A percentile compares a stretch with the other conserved stretches of the same genome.
phyloP scores from a whole-genome alignment of 2,113 vertebrate genomes.

The Grus americana region DNA sequence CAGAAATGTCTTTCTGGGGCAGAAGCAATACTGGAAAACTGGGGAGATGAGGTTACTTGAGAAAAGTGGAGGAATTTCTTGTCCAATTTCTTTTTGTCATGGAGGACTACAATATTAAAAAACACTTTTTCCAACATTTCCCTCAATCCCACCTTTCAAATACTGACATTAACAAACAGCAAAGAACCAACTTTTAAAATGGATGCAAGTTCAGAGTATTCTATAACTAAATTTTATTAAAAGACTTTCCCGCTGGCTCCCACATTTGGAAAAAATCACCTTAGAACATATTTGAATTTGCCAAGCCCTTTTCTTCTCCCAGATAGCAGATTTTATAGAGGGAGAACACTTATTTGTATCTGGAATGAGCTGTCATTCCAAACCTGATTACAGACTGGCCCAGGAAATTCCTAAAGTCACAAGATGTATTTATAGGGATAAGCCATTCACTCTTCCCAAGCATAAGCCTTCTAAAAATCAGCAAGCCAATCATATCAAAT shows the following conservation, averaged over 20 bases:
- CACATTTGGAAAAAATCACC: background rate
- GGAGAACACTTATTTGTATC: background rate
- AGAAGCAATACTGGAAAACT: background rate
- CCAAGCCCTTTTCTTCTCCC: background rate
- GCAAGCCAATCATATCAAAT: background rate
- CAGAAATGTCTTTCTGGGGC: background rate
- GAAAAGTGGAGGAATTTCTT: background rate
- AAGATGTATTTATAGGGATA: background rate
- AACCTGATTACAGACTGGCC: background rate
- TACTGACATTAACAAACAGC: background rate
- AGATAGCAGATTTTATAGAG: background rate
- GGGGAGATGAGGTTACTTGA: background rate
- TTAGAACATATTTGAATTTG: background rate
- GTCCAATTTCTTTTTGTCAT: background rate
- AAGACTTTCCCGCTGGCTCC: background rate
- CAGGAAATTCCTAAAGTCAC: background rate
- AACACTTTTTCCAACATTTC: background rate
- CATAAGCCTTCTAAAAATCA: background rate
- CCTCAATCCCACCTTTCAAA: background rate
- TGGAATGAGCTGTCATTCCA: background rate
- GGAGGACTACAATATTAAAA: background rate
- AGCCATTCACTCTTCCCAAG: background rate
- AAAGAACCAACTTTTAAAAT: background rate
- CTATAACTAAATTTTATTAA: background rate
- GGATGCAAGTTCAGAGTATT: background rate